These are phyloP conservation scores for Protaetia brevitarsis DNA, from an alignment of 1,140 invertebrate genomes.

Conservation along the genomic window DNA sequence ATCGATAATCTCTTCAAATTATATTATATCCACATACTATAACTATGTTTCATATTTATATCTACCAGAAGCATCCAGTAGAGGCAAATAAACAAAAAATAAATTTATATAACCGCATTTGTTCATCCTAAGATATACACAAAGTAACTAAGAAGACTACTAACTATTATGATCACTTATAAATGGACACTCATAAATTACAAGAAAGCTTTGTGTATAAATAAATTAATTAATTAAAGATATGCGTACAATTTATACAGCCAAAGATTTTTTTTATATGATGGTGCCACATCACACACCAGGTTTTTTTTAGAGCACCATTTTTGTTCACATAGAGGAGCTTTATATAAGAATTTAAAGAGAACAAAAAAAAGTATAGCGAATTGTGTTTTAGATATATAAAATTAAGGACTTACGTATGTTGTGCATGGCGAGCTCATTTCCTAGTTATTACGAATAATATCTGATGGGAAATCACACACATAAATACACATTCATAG, in stretches of 20 bases:
- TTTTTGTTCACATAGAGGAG: constrained; percentile 38
- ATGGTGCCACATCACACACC: constrained; percentile 40
- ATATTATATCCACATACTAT: constrained; percentile 7
- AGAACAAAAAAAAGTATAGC: constrained; percentile 36
- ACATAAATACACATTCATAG: constrained; percentile 29
- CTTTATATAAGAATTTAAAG: constrained; percentile 36
- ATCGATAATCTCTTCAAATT: background rate
- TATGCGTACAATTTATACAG: constrained; percentile 35
- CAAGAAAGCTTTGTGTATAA: constrained; percentile 8
- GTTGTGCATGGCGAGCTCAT: constrained; percentile 42
- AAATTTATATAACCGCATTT: background rate
- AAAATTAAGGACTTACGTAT: constrained; percentile 38
- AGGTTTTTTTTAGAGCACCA: constrained; percentile 40
- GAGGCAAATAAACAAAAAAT: constrained; percentile 13
- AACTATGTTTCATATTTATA: background rate
- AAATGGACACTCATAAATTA: background rate
- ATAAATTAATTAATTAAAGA: too few species aligned
- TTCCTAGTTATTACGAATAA: constrained; percentile 30
- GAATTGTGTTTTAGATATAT: constrained; percentile 43
- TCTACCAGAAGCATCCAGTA: background rate
- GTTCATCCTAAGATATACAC: background rate
- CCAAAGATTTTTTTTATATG: constrained; percentile 36
- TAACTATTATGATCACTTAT: too few species aligned
- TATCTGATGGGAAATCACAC: constrained; percentile 6
- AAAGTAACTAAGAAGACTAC: constrained; percentile 7